These are phyloP conservation scores for Symphodus melops DNA, from an alignment of 2,113 vertebrate species.

Conservation along the genomic window DNA sequence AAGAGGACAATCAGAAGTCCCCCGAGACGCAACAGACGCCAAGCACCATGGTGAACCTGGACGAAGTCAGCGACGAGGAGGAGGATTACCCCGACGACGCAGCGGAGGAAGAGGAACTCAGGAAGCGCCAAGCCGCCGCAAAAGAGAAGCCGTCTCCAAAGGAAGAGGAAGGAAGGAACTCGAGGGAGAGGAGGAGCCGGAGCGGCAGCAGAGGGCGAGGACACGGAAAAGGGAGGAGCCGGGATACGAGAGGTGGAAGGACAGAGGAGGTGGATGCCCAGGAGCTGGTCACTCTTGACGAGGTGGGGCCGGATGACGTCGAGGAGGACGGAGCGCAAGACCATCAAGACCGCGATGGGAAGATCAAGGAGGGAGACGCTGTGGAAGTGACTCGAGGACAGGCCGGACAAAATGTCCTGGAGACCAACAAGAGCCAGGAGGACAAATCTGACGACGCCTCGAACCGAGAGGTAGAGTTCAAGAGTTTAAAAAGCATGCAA, in stretches of 20 bases:
- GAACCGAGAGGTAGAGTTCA: background rate
- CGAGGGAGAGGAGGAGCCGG: constrained; percentile 32
- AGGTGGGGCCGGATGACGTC: constrained; percentile 64
- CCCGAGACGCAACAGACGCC: background rate
- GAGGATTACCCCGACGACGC: background rate
- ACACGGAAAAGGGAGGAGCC: constrained; percentile 3
- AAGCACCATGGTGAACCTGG: background rate
- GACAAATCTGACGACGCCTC: constrained; percentile 24
- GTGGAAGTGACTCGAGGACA: constrained; percentile 58
- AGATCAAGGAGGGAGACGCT: constrained; percentile 24
- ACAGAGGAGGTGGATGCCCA: constrained; percentile 28
- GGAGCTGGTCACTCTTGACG: constrained; percentile 75
- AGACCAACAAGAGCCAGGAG: constrained; percentile 58
- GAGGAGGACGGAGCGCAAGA: constrained; percentile 62
- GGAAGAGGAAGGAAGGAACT: constrained; percentile 20
- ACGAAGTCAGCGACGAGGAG: background rate
- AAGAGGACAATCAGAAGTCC: background rate
- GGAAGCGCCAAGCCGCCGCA: constrained; percentile 21
- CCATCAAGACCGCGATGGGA: background rate
- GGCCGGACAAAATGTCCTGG: background rate
- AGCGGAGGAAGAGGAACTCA: constrained; percentile 47
- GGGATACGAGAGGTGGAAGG: background rate
- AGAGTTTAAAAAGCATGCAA: background rate
- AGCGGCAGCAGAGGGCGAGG: background rate
- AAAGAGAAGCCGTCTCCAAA: background rate